Evolutionary conservation across 2,888 invertebrate genomes (phyloP), one percentile per base, ranked within the genome.

Genomic region (Allophyes oxyacanthae): DNA sequence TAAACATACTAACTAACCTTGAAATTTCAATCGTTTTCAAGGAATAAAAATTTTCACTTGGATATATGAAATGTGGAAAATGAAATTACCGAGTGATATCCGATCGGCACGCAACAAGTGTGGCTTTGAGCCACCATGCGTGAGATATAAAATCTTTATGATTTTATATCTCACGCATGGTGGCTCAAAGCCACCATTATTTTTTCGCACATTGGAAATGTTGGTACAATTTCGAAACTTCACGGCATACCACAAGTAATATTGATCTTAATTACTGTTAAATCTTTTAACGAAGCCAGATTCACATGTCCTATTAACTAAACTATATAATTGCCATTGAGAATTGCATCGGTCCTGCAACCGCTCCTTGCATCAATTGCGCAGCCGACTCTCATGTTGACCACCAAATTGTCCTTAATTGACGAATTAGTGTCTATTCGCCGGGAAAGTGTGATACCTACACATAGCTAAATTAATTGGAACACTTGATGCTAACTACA

Each of bases 361-460:
- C 77, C 87, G 86, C 68, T 77, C 70, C 77, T 78, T 88, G 89
- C 88, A 88, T 83, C 86, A 89, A 87, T 89, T 87, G 85, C 59
- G 74, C 68, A 74, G 45, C 56, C 44, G 66, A 71, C 79, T 83
- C 79, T 78, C 78, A 83, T 86, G 82, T 72, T 70, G 81, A 83
- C 79, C 88, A 85, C 84, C 79, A 88, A 90, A 92, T 91, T 93
- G 92, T 82, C 88, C 91, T 86, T 84, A 92, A 93, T 93, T 91
- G 85, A 81, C 79, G 82, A 88, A 89, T 91, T 90, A 87, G 83
- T 76, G 72, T 72, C 78, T 68, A 79, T 77, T 74, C 65, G 63
- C 55, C 66, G 79, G 79, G 84, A 86, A 88, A 86, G 83, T 83
- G 71, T 74, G 56, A 77, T 81, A 77, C 64, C 64, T 67, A 72